Evolutionary conservation across 2,797 vertebrate genomes (phyloP).

Genomic region (Carduelis carduelis): DNA sequence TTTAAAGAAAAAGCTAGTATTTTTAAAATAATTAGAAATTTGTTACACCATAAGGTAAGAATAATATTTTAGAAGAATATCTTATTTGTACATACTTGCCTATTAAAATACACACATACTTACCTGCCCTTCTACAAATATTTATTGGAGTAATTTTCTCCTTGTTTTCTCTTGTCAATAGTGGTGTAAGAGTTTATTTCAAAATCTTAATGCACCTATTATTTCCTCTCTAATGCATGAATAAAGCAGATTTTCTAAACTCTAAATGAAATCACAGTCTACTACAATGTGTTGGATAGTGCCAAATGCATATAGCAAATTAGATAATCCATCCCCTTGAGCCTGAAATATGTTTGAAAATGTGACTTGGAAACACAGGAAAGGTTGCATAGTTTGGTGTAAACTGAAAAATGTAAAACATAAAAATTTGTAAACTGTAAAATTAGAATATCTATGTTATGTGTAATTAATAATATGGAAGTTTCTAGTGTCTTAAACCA

Average conservation of each 20-base stretch:
- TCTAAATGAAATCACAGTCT: neutral
- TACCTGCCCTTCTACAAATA: neutral
- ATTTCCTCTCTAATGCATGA: neutral
- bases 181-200: neutral
- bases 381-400: neutral
- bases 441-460: neutral
- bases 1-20: neutral
- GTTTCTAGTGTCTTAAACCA: neutral
- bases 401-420: neutral
- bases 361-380: neutral
- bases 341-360: neutral
- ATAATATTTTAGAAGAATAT: neutral
- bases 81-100: neutral
- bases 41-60: neutral
- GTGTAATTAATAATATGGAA: neutral
- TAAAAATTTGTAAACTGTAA: neutral
- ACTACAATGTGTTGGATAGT: neutral
- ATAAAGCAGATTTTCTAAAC: neutral
- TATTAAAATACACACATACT: neutral
- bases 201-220: neutral
- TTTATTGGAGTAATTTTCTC: neutral
- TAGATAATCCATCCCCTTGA: neutral
- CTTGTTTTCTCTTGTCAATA: neutral
- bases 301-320: neutral
- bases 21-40: neutral